These are phyloP conservation scores for Drosophila takahashii DNA, from an alignment of 1,140 invertebrate genomes.

Conservation along the genomic window DNA sequence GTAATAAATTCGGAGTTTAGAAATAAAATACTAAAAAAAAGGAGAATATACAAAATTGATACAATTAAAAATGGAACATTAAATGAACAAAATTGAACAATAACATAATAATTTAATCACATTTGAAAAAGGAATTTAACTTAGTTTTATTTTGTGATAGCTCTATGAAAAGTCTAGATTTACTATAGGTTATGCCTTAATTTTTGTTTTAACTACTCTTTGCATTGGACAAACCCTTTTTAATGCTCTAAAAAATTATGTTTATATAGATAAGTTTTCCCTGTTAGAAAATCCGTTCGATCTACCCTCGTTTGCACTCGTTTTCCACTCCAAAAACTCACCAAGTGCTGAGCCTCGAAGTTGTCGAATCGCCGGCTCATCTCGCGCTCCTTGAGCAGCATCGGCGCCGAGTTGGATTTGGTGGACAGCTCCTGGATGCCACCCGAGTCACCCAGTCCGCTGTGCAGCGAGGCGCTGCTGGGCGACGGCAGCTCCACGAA, in stretches of 20 bases:
- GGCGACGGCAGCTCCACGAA: slow-evolving; percentile 81
- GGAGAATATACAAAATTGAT: neutral
- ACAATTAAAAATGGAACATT: too few species aligned
- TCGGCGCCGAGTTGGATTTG: slow-evolving; percentile 83
- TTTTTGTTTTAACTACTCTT: too few species aligned
- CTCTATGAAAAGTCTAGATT: too few species aligned
- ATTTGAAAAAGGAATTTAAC: too few species aligned
- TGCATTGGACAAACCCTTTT: too few species aligned
- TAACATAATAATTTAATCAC: too few species aligned
- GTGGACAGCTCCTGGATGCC: slow-evolving; percentile 82
- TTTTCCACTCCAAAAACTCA: slow-evolving; percentile 34
- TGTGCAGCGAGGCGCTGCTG: slow-evolving; percentile 82
- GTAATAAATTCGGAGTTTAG: neutral
- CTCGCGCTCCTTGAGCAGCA: slow-evolving; percentile 81
- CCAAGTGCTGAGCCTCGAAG: slow-evolving; percentile 78
- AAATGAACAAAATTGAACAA: too few species aligned
- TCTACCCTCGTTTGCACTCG: slow-evolving; percentile 22
- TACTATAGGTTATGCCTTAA: too few species aligned
- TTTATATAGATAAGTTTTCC: too few species aligned
- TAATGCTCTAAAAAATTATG: too few species aligned
- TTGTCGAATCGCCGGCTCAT: slow-evolving; percentile 68
- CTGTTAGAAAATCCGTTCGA: neutral
- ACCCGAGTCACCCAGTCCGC: slow-evolving; percentile 66
- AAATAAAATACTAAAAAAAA: neutral
- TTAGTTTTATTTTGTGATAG: neutral